phyloP scores from a whole-genome alignment of 2,797 vertebrate genomes.

The Myiothlypis chrysogaster region DNA sequence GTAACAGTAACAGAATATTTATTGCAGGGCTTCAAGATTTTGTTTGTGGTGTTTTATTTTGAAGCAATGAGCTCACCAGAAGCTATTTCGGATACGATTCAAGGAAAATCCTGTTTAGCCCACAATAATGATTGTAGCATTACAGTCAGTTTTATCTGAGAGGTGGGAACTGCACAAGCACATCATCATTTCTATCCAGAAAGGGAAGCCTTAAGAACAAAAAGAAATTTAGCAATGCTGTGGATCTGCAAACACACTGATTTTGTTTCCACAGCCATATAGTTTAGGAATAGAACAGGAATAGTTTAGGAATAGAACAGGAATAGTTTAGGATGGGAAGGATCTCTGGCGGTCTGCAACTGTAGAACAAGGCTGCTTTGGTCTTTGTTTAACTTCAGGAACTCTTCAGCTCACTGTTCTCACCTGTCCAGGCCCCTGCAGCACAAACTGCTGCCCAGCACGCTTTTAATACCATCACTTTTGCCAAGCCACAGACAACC shows the following conservation, averaged over 20 bases:
- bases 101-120: not conserved
- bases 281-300: too few species aligned
- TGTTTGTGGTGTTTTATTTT: not conserved
- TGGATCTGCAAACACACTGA: not conserved
- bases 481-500: not conserved
- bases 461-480: not conserved
- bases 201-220: not conserved
- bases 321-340: not conserved
- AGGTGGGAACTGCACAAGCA: not conserved
- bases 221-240: rapidly evolving
- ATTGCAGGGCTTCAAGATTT: not conserved
- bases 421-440: not conserved
- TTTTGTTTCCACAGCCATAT: not conserved
- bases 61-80: not conserved
- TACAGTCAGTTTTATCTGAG: not conserved
- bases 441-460: not conserved
- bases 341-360: not conserved
- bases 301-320: not conserved
- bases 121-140: not conserved
- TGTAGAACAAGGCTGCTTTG: not conserved
- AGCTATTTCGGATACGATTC: not conserved
- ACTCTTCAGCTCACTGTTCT: not conserved
- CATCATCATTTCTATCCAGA: not conserved
- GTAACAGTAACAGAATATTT: not conserved
- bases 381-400: not conserved